Evolutionary conservation across 2,113 vertebrate species (phyloP).

Genomic region (Larimichthys crocea): DNA sequence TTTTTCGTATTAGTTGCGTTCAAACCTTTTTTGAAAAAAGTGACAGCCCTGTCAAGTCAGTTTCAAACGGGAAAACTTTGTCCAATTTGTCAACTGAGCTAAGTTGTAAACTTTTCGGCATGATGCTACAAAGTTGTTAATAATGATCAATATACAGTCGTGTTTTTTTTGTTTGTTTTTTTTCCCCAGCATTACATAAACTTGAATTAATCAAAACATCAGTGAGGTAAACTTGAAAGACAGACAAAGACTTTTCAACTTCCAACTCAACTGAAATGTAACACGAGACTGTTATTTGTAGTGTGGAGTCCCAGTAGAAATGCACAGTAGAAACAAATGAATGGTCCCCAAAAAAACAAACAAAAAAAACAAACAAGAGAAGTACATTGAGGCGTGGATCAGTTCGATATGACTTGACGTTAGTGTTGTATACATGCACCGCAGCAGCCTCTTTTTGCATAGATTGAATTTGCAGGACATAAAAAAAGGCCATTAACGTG

Average conservation of each 20-base stretch:
- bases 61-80: not conserved
- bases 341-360: slow-evolving; percentile 9
- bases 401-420: slow-evolving; percentile 31
- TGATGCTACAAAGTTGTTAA: not conserved
- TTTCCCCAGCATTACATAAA: not conserved
- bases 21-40: not conserved
- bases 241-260: not conserved
- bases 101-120: slow-evolving; percentile 10
- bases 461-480: slow-evolving; percentile 55
- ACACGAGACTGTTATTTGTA: not conserved
- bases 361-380: not conserved
- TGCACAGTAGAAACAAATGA: not conserved
- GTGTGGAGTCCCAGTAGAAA: slow-evolving; percentile 10
- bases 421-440: slow-evolving; percentile 50
- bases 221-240: slow-evolving; percentile 17
- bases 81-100: not conserved
- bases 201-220: not conserved
- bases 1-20: not conserved
- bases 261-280: not conserved
- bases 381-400: slow-evolving; percentile 10
- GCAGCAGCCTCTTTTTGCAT: slow-evolving; percentile 68
- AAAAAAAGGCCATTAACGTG: slow-evolving; percentile 34
- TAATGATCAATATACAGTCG: not conserved
- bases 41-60: not conserved
- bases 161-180: no score